Evolutionary conservation across 2,797 vertebrate species (phyloP).

Genomic region (Pangasius djambal): DNA sequence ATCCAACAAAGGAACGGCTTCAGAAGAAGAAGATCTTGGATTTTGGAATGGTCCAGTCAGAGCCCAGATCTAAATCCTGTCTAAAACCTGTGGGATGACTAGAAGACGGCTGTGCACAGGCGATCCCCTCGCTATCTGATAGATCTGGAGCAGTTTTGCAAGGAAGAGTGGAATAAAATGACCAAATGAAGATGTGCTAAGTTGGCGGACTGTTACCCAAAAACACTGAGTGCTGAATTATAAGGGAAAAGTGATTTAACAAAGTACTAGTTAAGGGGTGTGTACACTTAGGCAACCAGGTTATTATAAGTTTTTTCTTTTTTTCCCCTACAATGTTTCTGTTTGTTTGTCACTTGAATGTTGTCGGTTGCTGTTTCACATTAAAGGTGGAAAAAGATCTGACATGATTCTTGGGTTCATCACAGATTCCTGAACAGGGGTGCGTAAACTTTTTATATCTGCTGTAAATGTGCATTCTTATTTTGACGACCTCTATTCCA

Average conservation of each 20-base stretch:
- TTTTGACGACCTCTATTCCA: background rate
- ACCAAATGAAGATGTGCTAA: background rate
- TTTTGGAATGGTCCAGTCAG: background rate
- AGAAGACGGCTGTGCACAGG: background rate
- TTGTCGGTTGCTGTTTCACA: background rate
- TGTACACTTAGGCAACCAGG: background rate
- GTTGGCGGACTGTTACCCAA: background rate
- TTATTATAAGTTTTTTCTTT: background rate
- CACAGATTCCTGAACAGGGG: background rate
- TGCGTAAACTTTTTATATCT: background rate
- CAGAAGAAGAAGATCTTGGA: background rate
- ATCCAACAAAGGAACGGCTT: background rate
- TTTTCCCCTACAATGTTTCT: background rate
- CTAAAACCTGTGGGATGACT: background rate
- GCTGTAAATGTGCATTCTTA: background rate
- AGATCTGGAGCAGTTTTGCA: background rate
- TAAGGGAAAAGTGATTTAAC: background rate
- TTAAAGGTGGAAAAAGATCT: background rate
- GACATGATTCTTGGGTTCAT: background rate
- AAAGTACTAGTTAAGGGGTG: background rate
- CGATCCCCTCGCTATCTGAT: background rate
- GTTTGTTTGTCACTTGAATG: background rate
- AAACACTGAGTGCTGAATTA: background rate
- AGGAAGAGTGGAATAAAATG: background rate
- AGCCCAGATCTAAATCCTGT: background rate